Percentiles rank a stretch among this genome's conserved stretches.
Evolutionary conservation across 2,888 invertebrate species (phyloP).

Genomic region (Tyria jacobaeae): DNA sequence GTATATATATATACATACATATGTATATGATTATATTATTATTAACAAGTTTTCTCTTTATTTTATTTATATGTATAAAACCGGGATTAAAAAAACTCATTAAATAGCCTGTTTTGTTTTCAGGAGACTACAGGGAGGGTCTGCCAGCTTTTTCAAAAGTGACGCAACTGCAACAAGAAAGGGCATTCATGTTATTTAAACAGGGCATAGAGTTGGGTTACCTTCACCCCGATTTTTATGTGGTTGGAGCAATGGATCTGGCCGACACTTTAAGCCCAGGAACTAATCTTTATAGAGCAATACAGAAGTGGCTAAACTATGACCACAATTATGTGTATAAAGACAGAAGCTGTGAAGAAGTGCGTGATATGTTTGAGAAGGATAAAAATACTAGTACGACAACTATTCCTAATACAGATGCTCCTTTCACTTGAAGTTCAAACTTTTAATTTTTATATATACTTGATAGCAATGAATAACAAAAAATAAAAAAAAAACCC

Average conservation of each 20-base stretch:
- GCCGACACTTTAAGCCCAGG: slow-evolving; percentile 66
- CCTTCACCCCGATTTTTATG: slow-evolving; percentile 61
- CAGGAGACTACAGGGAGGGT: slow-evolving; percentile 78
- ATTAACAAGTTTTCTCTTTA: too few relatives aligned
- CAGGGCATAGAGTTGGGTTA: slow-evolving; percentile 64
- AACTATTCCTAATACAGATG: background rate
- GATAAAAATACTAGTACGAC: background rate
- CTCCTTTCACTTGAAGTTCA: background rate
- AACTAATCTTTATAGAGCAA: slow-evolving; percentile 63
- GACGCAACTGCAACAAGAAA: slow-evolving; percentile 60
- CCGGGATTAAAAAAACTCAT: background rate
- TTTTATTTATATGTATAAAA: too few relatives aligned
- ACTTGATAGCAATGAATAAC: too few relatives aligned
- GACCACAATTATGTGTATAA: slow-evolving; percentile 55
- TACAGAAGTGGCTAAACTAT: slow-evolving; percentile 61
- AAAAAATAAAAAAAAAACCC: too few relatives aligned
- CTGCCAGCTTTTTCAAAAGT: slow-evolving; percentile 53
- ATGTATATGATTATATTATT: too few relatives aligned
- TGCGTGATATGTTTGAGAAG: slow-evolving; percentile 35
- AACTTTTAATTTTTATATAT: background rate
- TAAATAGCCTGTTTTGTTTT: background rate
- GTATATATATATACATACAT: too few relatives aligned
- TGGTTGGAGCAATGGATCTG: slow-evolving; percentile 70
- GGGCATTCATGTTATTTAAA: slow-evolving; percentile 61
- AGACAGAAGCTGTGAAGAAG: slow-evolving; percentile 58